phyloP scores from a whole-genome alignment of 92 coral and sea anemone species.

The Zoanthus gigantus region DNA sequence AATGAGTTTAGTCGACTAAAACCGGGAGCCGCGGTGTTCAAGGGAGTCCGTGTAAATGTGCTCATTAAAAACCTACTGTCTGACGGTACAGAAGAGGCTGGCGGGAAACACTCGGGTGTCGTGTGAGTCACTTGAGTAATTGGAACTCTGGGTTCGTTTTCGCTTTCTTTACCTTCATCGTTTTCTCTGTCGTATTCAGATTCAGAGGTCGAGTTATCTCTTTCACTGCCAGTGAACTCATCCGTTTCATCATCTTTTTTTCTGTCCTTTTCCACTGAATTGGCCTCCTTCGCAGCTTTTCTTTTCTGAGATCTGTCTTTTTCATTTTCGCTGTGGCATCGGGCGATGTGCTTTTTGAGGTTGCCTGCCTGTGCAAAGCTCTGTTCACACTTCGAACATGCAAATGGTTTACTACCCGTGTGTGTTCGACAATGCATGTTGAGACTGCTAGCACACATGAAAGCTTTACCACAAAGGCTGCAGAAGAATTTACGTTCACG shows the following conservation, averaged over 20 bases:
- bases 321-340: slow-evolving; percentile 69
- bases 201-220: slow-evolving; percentile 47
- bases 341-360: slow-evolving; percentile 80
- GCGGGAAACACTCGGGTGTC: neutral
- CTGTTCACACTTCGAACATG: slow-evolving; percentile 72
- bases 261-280: neutral
- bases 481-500: slow-evolving; percentile 82
- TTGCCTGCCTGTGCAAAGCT: slow-evolving; percentile 86
- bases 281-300: neutral
- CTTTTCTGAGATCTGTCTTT: slow-evolving; percentile 45
- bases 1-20: slow-evolving; percentile 75
- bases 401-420: slow-evolving; percentile 76
- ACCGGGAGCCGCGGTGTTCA: slow-evolving; percentile 71
- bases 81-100: neutral
- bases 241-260: neutral
- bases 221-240: slow-evolving; percentile 31
- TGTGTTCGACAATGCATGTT: slow-evolving; percentile 92
- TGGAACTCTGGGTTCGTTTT: neutral
- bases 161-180: slow-evolving; percentile 17
- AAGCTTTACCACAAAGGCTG: slow-evolving; percentile 89
- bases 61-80: slow-evolving; percentile 5
- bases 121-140: neutral
- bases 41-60: slow-evolving; percentile 62
- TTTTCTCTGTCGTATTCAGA: slow-evolving; percentile 19
- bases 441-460: slow-evolving; percentile 89